Evolutionary conservation across 2,113 vertebrate species (phyloP).

Genomic region (Heterochromis multidens): DNA sequence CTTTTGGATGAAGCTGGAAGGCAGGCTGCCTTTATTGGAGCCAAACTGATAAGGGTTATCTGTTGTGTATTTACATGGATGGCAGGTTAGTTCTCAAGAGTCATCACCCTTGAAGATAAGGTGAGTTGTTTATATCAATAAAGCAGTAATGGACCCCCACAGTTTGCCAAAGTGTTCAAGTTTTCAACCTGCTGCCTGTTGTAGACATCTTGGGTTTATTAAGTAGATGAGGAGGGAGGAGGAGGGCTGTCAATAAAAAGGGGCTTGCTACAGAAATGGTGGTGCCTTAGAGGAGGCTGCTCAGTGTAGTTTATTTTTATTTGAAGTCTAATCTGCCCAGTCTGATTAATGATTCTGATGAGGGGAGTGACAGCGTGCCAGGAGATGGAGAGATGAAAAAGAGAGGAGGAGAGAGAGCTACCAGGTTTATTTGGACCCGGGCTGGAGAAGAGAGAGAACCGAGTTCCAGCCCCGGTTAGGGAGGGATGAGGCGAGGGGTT

Average conservation of each 20-base stretch:
- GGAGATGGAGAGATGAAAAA: conserved; percentile 58
- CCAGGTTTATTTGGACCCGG: conserved; percentile 76
- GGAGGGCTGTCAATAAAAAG: conserved; percentile 41
- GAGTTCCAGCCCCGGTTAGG: conserved; percentile 38
- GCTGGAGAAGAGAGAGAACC: conserved; percentile 47
- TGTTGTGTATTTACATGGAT: conserved; percentile 66
- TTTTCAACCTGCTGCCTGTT: conserved; percentile 17
- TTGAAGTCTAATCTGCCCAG: conserved; percentile 74
- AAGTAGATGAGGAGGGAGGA: conserved; percentile 12
- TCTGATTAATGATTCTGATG: conserved; percentile 79
- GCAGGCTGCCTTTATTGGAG: conserved; percentile 33
- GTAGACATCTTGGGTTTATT: conserved; percentile 47
- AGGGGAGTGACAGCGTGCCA: conserved; percentile 72
- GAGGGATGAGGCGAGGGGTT: conserved; percentile 7
- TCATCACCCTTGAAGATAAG: conserved; percentile 61
- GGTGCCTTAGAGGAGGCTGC: conserved; percentile 28
- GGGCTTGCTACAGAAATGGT: conserved; percentile 12
- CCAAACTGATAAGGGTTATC: conserved; percentile 68
- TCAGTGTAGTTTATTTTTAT: conserved; percentile 71
- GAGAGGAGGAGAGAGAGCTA: conserved; percentile 48
- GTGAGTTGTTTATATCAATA: conserved; percentile 63
- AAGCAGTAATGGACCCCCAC: conserved; percentile 45
- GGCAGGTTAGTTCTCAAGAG: conserved; percentile 57
- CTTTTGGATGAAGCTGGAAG: conserved; percentile 18
- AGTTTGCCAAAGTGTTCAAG: conserved; percentile 25